Base-by-base conservation (phyloP, 35 echinoderm and acorn worm species). In the Nesometra sesokonis region DNA sequence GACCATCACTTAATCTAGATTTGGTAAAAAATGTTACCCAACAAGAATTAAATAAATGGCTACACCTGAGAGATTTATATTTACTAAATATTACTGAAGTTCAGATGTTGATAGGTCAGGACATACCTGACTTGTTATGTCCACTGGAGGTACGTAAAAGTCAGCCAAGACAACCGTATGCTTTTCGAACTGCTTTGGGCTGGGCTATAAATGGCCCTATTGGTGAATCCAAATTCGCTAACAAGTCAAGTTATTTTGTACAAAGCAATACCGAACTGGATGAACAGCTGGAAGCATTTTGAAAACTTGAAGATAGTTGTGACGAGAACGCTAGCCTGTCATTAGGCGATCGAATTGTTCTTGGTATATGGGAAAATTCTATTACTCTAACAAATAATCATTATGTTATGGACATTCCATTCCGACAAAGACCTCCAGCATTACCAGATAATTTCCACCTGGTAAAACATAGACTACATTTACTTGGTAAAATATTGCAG, bases 21-120 rank as follows among this genome's bases (percentile, higher is more conserved):
- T 30, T 47, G 13, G 78, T 78, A 11, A 87, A 93, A 34, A 83
- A 90, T 11, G 76, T 78, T 19, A 90, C 11, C 19, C 19, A 46
- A 31, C 84, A 90, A 7, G 88, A 93, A 31, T 80, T 93, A 32
- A 17, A 27, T 11, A 83, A 83, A 33, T 93, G 88, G 88, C 0
- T 82, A 84, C 92, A 93, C 38, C 79, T 93, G 30, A 29, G 47
- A 32, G 92, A 67, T 32, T 86, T 93, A 17, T 21, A 90, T 32
- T 31, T 90, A 17, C 57, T 93, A 8, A 80, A 80, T 35, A 30
- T 11, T 31, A 35, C 52, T 81, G 82, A 84, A 38, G 88, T 94
- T 32, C 77, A 46, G 0, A 81, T 94, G 67, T 83, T 94, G 77
- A 94, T 94, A 67, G 93, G 89, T 0, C 93, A 94, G 67, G 89